Percentiles rank a stretch among this genome's conserved stretches.
phyloP scores from a whole-genome alignment of 2,888 invertebrate species.

The Phyllotreta cruciferae region DNA sequence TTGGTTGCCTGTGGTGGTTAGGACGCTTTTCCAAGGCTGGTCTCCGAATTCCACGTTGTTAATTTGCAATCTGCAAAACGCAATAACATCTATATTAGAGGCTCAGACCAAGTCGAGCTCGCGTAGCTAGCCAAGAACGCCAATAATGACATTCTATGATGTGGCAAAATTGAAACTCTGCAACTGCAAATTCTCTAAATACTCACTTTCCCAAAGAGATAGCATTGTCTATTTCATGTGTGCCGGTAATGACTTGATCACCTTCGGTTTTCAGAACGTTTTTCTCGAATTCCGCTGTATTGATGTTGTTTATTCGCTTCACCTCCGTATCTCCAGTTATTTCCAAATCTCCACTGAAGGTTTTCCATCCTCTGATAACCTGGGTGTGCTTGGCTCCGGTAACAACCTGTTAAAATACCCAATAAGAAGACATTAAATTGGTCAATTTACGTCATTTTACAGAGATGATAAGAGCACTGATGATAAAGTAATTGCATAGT shows the following conservation, averaged over 20 bases:
- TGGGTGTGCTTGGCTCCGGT: slow-evolving; percentile 57
- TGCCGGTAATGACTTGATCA: slow-evolving; percentile 61
- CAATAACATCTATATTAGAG: no score
- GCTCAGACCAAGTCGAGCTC: no score
- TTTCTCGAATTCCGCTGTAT: slow-evolving; percentile 58
- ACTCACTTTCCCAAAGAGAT: slow-evolving; percentile 44
- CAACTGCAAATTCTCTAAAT: no score
- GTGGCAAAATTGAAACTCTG: no score
- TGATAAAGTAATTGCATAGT: neutral
- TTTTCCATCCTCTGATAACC: slow-evolving; percentile 62
- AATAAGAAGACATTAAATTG: slow-evolving; percentile 46
- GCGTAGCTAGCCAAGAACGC: no score
- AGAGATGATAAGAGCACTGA: neutral
- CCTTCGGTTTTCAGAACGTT: slow-evolving; percentile 57
- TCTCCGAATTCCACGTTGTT: slow-evolving; percentile 44
- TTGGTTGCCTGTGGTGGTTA: slow-evolving; percentile 41
- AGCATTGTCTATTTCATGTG: slow-evolving; percentile 57
- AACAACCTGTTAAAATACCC: no score
- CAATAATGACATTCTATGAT: no score
- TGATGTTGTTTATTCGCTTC: slow-evolving; percentile 60
- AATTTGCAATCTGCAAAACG: slow-evolving; percentile 40
- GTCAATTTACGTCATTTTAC: neutral
- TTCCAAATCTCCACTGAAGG: slow-evolving; percentile 58
- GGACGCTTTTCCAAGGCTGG: slow-evolving; percentile 44
- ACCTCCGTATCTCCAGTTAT: slow-evolving; percentile 59